Evolutionary conservation across 2,888 invertebrate genomes (phyloP).

Genomic region (Aricia artaxerxes): DNA sequence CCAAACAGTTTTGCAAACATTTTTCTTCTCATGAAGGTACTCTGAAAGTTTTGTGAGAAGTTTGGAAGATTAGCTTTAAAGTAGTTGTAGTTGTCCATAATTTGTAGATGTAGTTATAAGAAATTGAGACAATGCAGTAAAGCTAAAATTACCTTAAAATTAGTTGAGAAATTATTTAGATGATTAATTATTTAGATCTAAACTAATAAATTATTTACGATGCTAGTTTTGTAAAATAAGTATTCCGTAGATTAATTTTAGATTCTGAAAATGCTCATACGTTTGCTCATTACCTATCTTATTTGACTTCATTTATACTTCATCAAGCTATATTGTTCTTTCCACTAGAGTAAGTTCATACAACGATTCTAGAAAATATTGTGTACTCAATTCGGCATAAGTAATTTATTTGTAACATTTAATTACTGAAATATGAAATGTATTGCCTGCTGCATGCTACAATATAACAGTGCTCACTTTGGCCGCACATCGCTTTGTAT

Average conservation of each 20-base stretch:
- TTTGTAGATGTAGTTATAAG: conserved; percentile 73
- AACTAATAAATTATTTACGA: conserved; percentile 53
- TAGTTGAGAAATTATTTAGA: conserved; percentile 48
- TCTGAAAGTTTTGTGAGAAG: conserved; percentile 77
- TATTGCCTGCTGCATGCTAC: conserved; percentile 78
- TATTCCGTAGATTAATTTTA: conserved; percentile 57
- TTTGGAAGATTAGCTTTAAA: conserved; percentile 72
- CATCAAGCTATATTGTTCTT: conserved; percentile 51
- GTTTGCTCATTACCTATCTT: conserved; percentile 52
- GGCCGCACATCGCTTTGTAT: conserved; percentile 42
- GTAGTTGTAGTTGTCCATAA: conserved; percentile 70
- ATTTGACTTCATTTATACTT: conserved; percentile 45
- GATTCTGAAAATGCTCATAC: conserved; percentile 55
- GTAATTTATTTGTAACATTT: conserved; percentile 34
- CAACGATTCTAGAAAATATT: conserved; percentile 31
- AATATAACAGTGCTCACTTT: conserved; percentile 49
- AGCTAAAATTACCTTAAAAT: conserved; percentile 54
- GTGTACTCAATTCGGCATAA: conserved; percentile 33
- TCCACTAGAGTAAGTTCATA: conserved; percentile 52
- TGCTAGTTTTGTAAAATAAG: conserved; percentile 62
- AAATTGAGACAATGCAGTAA: conserved; percentile 58
- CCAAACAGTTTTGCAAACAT: conserved; percentile 80
- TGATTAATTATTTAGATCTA: conserved; percentile 49
- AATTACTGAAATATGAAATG: conserved; percentile 42
- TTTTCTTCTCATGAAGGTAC: conserved; percentile 79